A percentile compares a stretch with the other conserved stretches of the same genome.
phyloP scores from a whole-genome alignment of 2,113 vertebrate species.

The Anas platyrhynchos region DNA sequence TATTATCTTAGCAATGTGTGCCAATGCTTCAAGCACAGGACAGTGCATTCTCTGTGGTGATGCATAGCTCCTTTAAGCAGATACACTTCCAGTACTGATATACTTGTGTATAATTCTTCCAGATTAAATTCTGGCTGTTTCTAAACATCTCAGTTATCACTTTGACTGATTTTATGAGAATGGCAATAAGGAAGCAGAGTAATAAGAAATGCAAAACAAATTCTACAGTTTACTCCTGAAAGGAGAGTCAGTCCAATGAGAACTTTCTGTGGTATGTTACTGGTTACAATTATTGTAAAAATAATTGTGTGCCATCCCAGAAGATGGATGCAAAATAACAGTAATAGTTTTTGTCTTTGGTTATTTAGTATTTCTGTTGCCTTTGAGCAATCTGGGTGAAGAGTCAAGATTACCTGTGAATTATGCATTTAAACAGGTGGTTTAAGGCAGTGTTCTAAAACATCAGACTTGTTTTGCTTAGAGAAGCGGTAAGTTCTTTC shows the following conservation, averaged over 20 bases:
- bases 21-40: background rate
- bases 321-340: background rate
- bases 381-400: background rate
- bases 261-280: background rate
- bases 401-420: slow-evolving; percentile 6
- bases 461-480: background rate
- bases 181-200: background rate
- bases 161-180: slow-evolving; percentile 13
- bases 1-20: background rate
- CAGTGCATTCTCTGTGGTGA: background rate
- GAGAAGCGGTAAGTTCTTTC: background rate
- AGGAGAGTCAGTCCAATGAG: background rate
- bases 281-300: background rate
- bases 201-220: background rate
- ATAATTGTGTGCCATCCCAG: background rate
- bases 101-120: background rate
- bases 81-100: background rate
- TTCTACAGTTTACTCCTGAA: background rate
- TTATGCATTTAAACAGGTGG: slow-evolving; percentile 52
- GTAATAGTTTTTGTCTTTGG: background rate
- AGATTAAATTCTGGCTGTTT: slow-evolving; percentile 36
- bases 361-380: background rate
- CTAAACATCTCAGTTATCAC: background rate
- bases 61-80: background rate
- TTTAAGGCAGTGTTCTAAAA: background rate